Evolutionary conservation across 2,888 invertebrate species (phyloP).

Genomic region (Chrysodeixis includens): DNA sequence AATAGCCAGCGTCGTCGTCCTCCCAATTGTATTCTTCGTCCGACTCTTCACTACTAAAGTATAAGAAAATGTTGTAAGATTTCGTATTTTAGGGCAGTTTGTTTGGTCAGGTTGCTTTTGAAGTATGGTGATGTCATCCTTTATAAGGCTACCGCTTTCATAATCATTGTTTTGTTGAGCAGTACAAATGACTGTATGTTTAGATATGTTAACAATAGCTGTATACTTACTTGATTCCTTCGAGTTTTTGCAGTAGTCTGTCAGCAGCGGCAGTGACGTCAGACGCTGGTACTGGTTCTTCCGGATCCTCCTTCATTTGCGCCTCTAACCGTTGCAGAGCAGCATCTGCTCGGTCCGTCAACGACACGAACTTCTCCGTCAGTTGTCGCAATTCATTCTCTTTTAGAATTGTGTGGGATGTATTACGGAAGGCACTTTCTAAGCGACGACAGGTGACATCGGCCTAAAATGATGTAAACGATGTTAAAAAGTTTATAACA

Average conservation of each 20-base stretch:
- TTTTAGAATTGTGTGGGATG: conserved; percentile 76
- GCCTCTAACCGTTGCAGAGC: conserved; percentile 81
- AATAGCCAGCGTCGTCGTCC: conserved; percentile 75
- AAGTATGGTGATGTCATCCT: neutral
- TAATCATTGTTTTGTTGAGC: neutral
- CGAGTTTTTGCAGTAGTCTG: conserved; percentile 74
- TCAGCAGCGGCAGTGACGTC: conserved; percentile 80
- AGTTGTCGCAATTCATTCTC: conserved; percentile 82
- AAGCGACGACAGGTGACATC: conserved; percentile 80
- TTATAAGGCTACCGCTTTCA: neutral
- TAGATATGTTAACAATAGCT: neutral
- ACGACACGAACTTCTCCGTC: conserved; percentile 83
- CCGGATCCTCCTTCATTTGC: conserved; percentile 71
- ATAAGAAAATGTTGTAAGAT: neutral
- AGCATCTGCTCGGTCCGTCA: conserved; percentile 83
- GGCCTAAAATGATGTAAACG: conserved; percentile 62
- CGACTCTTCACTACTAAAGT: conserved; percentile 58
- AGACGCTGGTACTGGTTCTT: conserved; percentile 67
- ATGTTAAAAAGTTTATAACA: neutral
- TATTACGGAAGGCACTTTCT: conserved; percentile 79
- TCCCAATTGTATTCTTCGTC: conserved; percentile 77
- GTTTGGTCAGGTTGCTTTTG: neutral
- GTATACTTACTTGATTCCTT: conserved; percentile 74
- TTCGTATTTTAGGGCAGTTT: neutral
- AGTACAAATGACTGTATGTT: neutral